phyloP scores from a whole-genome alignment of 2,888 invertebrate species.

The Scaptomyza parva region DNA sequence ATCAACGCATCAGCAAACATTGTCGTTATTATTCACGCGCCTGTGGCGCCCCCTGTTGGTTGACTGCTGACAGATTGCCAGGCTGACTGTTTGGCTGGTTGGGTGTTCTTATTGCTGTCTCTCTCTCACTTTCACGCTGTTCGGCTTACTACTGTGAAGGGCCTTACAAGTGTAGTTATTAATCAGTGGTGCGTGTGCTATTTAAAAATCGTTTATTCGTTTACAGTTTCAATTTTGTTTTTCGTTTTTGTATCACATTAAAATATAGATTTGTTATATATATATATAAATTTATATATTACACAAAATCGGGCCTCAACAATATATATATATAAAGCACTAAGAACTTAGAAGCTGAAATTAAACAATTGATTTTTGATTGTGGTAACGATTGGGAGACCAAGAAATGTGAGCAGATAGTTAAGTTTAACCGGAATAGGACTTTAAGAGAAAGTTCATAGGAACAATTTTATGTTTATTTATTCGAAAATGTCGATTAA shows the following conservation, averaged over 20 bases:
- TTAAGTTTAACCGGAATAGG: neutral
- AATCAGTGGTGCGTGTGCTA: conserved; percentile 59
- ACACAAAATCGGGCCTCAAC: conserved; percentile 63
- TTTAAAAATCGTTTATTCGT: conserved; percentile 72
- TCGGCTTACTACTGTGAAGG: conserved; percentile 8
- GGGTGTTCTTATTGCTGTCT: conserved; percentile 3
- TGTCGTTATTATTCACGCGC: conserved; percentile 77
- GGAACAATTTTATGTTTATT: conserved; percentile 30
- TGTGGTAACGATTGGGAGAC: conserved; percentile 2
- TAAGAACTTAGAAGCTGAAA: conserved; percentile 44
- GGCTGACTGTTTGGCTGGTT: conserved; percentile 24
- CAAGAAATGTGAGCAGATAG: conserved; percentile 3
- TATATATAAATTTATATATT: conserved; percentile 60
- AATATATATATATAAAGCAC: conserved; percentile 50
- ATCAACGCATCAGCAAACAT: conserved; percentile 83
- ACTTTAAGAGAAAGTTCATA: conserved; percentile 4
- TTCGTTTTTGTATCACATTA: conserved; percentile 71
- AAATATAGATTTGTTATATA: conserved; percentile 61
- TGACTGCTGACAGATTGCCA: conserved; percentile 66
- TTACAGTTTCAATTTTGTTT: conserved; percentile 44
- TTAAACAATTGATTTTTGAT: conserved; percentile 34
- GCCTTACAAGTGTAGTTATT: conserved; percentile 60
- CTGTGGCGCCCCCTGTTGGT: conserved; percentile 56
- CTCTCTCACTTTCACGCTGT: too few relatives aligned
- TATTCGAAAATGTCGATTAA: conserved; percentile 11